Evolutionary conservation across 2,113 vertebrate genomes (phyloP).

Genomic region (Heptranchias perlo): DNA sequence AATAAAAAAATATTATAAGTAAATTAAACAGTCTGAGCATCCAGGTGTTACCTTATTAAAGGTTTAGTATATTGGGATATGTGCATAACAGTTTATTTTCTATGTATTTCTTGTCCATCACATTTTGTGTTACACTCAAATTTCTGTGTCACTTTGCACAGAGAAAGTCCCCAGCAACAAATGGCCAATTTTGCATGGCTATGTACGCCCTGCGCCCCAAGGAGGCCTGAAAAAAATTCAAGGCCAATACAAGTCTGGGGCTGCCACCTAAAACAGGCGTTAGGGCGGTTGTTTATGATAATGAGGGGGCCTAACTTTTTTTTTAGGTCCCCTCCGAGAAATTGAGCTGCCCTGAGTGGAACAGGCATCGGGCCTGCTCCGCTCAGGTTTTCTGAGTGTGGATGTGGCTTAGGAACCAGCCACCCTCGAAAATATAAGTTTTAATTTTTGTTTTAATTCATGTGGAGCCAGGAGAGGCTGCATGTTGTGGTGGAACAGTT

Average conservation of each 20-base stretch:
- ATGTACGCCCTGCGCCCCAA: background rate
- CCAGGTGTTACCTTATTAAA: background rate
- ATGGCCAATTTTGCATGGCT: background rate
- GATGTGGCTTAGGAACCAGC: too few species aligned
- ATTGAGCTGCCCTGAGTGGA: background rate
- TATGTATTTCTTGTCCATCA: background rate
- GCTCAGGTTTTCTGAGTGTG: too few species aligned
- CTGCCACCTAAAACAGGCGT: background rate
- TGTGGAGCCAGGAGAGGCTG: too few species aligned
- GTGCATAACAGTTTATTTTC: background rate
- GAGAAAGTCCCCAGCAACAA: too few species aligned
- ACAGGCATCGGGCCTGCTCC: background rate
- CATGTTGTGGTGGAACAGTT: too few species aligned
- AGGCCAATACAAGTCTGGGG: background rate
- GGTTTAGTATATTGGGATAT: background rate
- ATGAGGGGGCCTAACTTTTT: background rate
- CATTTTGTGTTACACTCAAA: too few species aligned
- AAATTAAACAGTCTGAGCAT: background rate
- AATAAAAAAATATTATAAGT: background rate
- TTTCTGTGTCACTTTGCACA: too few species aligned
- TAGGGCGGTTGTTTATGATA: background rate
- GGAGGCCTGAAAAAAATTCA: background rate
- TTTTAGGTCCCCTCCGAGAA: background rate
- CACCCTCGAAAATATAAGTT: too few species aligned
- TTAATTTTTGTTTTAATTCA: too few species aligned